Percentiles rank a stretch among this genome's conserved stretches.
These are phyloP conservation scores for Andricus grossulariae DNA, from an alignment of 1,140 invertebrate genomes.

Conservation along the genomic window DNA sequence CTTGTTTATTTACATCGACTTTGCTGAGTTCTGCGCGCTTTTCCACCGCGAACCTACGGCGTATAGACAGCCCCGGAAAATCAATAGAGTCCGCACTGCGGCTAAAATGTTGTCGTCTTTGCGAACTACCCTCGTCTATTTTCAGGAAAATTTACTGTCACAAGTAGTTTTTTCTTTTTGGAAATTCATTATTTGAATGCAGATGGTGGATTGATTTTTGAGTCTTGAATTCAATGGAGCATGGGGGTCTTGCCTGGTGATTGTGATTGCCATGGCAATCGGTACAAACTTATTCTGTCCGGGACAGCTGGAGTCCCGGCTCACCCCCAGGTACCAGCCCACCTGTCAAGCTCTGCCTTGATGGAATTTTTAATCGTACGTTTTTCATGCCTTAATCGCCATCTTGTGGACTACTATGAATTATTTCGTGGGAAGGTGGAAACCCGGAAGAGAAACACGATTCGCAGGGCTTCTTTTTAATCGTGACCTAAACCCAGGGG, in stretches of 20 bases:
- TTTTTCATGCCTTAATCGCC: conserved; percentile 34
- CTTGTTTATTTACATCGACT: conserved; percentile 69
- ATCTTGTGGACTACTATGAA: background rate
- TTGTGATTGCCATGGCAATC: conserved; percentile 2
- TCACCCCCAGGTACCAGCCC: conserved; percentile 51
- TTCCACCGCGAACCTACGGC: conserved; percentile 36
- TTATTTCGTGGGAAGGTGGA: conserved; percentile 5
- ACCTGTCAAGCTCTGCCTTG: conserved; percentile 65
- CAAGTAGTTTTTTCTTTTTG: background rate
- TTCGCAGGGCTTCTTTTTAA: background rate
- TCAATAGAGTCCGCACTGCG: conserved; percentile 74
- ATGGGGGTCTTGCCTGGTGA: background rate
- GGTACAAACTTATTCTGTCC: conserved; percentile 55
- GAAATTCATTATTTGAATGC: background rate
- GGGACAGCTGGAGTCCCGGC: conserved; percentile 61
- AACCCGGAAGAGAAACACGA: conserved; percentile 6
- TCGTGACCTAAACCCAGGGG: conserved; percentile 25
- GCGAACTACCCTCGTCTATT: conserved; percentile 24
- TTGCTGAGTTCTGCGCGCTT: conserved; percentile 31
- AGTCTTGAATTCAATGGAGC: background rate
- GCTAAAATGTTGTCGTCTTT: conserved; percentile 70
- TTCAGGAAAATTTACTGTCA: background rate
- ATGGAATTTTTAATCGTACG: conserved; percentile 70
- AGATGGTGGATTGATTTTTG: background rate
- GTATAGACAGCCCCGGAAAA: conserved; percentile 62